Evolutionary conservation across 35 echinoderm and acorn worm species (phyloP).

Genomic region (Apostichopus japonicus): DNA sequence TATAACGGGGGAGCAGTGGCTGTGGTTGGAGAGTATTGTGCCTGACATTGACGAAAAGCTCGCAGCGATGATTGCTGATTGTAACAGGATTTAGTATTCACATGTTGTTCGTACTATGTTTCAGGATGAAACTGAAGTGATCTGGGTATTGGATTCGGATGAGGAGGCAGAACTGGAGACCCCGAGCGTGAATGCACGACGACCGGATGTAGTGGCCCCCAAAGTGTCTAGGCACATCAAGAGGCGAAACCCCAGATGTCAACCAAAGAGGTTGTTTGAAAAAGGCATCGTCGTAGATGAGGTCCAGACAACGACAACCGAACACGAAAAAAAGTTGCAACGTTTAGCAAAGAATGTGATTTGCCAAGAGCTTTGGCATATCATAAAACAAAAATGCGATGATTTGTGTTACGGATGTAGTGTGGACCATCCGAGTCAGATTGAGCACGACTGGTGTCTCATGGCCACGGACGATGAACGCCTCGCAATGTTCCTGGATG

Average conservation of each 20-base stretch:
- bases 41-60: background rate
- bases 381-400: no score
- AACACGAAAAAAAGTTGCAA: no score
- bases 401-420: background rate
- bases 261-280: background rate
- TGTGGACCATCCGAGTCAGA: no score
- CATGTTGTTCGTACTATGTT: background rate
- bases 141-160: slow-evolving; percentile 20
- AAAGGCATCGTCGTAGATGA: background rate
- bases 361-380: no score
- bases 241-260: background rate
- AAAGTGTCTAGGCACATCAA: background rate
- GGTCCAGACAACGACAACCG: background rate
- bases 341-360: no score
- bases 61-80: background rate
- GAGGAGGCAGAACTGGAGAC: slow-evolving; percentile 32
- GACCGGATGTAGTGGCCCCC: background rate
- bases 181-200: background rate
- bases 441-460: no score
- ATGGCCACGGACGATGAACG: no score
- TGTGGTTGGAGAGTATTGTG: slow-evolving; percentile 2
- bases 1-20: background rate
- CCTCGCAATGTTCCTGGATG: no score
- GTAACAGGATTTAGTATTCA: background rate
- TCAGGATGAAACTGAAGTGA: slow-evolving; percentile 35